Evolutionary conservation across 2,888 invertebrate species (phyloP).

Genomic region (Hypselothyrea guttata): DNA sequence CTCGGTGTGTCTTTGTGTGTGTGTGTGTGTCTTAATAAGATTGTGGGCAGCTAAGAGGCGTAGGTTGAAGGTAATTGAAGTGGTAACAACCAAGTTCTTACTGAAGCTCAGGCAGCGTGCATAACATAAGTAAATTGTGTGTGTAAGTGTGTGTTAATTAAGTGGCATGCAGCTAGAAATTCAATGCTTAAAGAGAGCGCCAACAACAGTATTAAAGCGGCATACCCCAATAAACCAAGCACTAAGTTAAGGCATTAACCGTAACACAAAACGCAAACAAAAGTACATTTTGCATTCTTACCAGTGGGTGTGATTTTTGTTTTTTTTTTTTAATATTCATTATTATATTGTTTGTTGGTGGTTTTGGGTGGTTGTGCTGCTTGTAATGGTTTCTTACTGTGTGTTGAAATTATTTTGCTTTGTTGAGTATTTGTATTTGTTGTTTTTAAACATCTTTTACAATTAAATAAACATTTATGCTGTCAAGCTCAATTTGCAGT

Average conservation of each 20-base stretch:
- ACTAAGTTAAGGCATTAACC: conserved; percentile 9
- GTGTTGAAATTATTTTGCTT: conserved; percentile 28
- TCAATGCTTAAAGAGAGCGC: neutral
- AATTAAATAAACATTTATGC: conserved; percentile 42
- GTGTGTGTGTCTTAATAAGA: conserved; percentile 34
- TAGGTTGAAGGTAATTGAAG: neutral
- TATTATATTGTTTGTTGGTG: neutral
- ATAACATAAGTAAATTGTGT: conserved; percentile 36
- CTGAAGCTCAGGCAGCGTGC: conserved; percentile 37
- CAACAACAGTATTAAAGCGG: conserved; percentile 2
- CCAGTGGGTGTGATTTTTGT: conserved; percentile 58
- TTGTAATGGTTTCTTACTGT: conserved; percentile 22
- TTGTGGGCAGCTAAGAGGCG: conserved; percentile 1
- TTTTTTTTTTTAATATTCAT: conserved; percentile 13
- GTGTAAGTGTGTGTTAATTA: conserved; percentile 39
- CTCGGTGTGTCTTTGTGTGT: conserved; percentile 11
- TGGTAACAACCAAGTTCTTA: conserved; percentile 15
- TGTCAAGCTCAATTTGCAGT: conserved; percentile 67
- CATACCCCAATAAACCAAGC: conserved; percentile 3
- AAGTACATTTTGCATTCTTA: conserved; percentile 70
- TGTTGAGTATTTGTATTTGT: conserved; percentile 21
- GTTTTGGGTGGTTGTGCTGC: conserved; percentile 32
- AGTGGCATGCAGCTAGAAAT: conserved; percentile 48
- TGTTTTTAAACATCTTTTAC: conserved; percentile 38
- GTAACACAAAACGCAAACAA: conserved; percentile 45